Conservation (phyloP, 2,113 vertebrate genomes). For the Archocentrus centrarchus region DNA sequence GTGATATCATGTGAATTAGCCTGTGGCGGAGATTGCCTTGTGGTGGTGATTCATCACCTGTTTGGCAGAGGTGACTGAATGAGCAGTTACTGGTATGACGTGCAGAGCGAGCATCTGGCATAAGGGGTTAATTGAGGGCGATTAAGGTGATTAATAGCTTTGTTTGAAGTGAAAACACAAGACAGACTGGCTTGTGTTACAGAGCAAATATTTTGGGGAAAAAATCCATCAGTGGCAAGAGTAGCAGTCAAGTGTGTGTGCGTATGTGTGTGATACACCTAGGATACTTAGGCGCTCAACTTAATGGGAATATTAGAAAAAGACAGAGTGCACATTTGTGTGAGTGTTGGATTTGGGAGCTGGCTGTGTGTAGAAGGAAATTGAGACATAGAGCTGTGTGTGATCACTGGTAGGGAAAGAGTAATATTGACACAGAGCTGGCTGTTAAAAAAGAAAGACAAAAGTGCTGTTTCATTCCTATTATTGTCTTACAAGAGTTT, state of each 20-base stretch:
- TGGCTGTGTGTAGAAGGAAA: constrained; percentile 68
- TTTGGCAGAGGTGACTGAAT: constrained; percentile 69
- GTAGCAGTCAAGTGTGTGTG: constrained; percentile 51
- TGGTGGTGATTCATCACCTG: constrained; percentile 76
- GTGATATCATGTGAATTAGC: constrained; percentile 71
- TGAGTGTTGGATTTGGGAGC: constrained; percentile 24
- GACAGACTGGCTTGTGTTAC: constrained; percentile 85
- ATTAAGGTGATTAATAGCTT: constrained; percentile 92
- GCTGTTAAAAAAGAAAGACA: constrained; percentile 50
- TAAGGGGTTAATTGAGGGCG: constrained; percentile 82
- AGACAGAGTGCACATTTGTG: constrained; percentile 26
- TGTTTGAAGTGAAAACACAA: constrained; percentile 90
- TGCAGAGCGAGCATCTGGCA: constrained; percentile 80
- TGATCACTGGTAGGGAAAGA: constrained; percentile 71
- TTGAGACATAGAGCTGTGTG: constrained; percentile 66
- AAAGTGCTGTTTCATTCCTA: constrained; percentile 19
- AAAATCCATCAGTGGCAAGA: constrained; percentile 79
- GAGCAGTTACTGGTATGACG: constrained; percentile 75
- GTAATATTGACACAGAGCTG: constrained; percentile 70
- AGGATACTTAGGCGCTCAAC: constrained; percentile 52
- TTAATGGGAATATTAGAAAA: constrained; percentile 35
- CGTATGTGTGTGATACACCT: neutral
- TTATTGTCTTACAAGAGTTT: constrained; percentile 50
- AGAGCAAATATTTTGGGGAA: constrained; percentile 84
- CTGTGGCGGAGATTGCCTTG: constrained; percentile 60